A percentile compares a stretch with the other conserved stretches of the same genome.
Evolutionary conservation across 92 coral and sea anemone species (phyloP).

Genomic region (Pocillopora meandrina): DNA sequence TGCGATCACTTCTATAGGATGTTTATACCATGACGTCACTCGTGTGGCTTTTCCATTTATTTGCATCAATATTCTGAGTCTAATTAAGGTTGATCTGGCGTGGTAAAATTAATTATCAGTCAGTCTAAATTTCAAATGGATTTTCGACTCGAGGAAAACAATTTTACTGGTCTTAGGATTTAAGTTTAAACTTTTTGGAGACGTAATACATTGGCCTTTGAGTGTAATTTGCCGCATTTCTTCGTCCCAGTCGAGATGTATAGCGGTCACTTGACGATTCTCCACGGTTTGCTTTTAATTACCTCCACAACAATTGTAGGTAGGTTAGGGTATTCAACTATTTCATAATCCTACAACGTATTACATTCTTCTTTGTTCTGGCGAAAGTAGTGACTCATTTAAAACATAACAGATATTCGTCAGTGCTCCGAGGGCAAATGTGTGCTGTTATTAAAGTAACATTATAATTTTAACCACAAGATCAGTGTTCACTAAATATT

Average conservation of each 20-base stretch:
- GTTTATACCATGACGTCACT: conserved; percentile 18
- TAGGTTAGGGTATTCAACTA: background rate
- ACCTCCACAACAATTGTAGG: conserved; percentile 23
- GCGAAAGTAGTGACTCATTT: background rate
- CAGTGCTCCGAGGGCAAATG: background rate
- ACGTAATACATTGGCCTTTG: background rate
- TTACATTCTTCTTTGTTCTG: background rate
- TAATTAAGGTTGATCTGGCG: background rate
- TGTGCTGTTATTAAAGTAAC: background rate
- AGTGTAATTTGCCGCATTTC: background rate
- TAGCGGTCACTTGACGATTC: background rate
- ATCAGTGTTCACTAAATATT: background rate
- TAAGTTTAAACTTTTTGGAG: background rate
- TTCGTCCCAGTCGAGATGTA: conserved; percentile 6
- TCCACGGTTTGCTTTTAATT: conserved; percentile 9
- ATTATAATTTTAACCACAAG: background rate
- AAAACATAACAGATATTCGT: background rate
- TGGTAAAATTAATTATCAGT: conserved; percentile 15
- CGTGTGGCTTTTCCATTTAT: conserved; percentile 2
- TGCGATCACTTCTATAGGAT: background rate
- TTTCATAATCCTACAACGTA: background rate
- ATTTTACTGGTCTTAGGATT: too few species aligned
- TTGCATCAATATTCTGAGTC: conserved; percentile 19
- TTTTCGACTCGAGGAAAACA: background rate
- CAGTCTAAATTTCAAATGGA: background rate